Percentiles rank a stretch among this genome's conserved stretches.
phyloP scores from a whole-genome alignment of 2,888 invertebrate genomes.

The Archaeoteleia sp. region DNA sequence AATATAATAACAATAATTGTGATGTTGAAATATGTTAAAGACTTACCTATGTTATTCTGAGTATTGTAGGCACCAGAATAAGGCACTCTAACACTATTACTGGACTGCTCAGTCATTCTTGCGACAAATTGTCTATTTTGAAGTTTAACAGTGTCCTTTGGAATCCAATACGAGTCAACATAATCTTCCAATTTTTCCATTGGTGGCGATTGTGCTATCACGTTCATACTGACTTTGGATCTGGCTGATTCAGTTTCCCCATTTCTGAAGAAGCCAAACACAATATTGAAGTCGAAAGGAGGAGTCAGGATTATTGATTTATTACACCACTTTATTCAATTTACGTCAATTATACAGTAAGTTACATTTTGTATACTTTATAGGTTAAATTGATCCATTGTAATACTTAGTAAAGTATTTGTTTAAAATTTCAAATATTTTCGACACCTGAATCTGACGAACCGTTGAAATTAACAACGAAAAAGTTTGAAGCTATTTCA shows the following conservation, averaged over 20 bases:
- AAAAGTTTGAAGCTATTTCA: no score
- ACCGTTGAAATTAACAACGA: no score
- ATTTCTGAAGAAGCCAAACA: conserved; percentile 59
- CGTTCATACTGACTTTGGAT: conserved; percentile 62
- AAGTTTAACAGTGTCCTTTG: conserved; percentile 66
- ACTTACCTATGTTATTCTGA: conserved; percentile 66
- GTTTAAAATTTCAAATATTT: no score
- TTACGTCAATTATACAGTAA: background rate
- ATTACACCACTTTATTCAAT: background rate
- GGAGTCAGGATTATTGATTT: background rate
- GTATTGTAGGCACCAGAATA: conserved; percentile 70
- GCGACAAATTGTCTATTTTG: conserved; percentile 77
- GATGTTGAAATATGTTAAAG: conserved; percentile 2
- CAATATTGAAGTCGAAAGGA: conserved; percentile 2
- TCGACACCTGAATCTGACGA: no score
- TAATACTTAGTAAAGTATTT: no score
- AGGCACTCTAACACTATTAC: conserved; percentile 65
- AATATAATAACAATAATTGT: no score
- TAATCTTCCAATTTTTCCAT: conserved; percentile 61
- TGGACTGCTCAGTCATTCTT: conserved; percentile 76
- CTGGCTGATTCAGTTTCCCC: conserved; percentile 61
- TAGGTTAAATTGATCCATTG: no score
- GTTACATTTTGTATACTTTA: no score
- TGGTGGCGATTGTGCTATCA: conserved; percentile 57
- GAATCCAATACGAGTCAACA: conserved; percentile 63